A percentile compares a stretch with the other conserved stretches of the same genome.
Conservation (phyloP, 2,113 vertebrate genomes). For the Scalopus aquaticus region DNA sequence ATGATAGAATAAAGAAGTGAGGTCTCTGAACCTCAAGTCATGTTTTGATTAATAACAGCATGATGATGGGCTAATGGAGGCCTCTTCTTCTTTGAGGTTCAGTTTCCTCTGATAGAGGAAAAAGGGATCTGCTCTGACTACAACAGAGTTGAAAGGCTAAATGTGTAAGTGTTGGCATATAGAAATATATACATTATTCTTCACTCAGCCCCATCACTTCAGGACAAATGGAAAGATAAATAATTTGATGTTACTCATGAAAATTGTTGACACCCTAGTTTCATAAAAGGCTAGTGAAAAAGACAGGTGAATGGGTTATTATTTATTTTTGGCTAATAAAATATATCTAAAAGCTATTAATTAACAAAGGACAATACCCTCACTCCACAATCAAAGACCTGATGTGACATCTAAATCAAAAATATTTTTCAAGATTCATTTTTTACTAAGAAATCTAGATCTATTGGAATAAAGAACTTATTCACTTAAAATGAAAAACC, state of each 20-base stretch:
- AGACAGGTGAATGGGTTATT: neutral
- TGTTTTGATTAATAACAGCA: too few relatives aligned
- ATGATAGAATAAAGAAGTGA: neutral
- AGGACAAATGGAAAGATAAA: neutral
- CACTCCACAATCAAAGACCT: neutral
- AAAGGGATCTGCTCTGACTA: too few relatives aligned
- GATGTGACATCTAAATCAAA: neutral
- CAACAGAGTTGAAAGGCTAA: too few relatives aligned
- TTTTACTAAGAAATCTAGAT: neutral
- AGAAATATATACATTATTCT: too few relatives aligned
- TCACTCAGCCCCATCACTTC: too few relatives aligned
- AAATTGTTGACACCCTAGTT: neutral
- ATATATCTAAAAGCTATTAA: slow-evolving; percentile 1
- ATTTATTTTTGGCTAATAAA: neutral
- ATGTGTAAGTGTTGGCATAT: too few relatives aligned
- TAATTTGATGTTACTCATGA: neutral
- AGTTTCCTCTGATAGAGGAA: too few relatives aligned
- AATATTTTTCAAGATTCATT: neutral
- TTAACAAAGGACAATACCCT: neutral
- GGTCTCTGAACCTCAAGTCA: too few relatives aligned
- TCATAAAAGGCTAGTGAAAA: neutral
- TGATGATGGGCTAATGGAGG: too few relatives aligned
- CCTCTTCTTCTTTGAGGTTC: too few relatives aligned
- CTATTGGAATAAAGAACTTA: neutral
- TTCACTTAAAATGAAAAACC: too few relatives aligned